Conservation (phyloP, 2,888 invertebrate species). For the Schizotus pectinicornis region DNA sequence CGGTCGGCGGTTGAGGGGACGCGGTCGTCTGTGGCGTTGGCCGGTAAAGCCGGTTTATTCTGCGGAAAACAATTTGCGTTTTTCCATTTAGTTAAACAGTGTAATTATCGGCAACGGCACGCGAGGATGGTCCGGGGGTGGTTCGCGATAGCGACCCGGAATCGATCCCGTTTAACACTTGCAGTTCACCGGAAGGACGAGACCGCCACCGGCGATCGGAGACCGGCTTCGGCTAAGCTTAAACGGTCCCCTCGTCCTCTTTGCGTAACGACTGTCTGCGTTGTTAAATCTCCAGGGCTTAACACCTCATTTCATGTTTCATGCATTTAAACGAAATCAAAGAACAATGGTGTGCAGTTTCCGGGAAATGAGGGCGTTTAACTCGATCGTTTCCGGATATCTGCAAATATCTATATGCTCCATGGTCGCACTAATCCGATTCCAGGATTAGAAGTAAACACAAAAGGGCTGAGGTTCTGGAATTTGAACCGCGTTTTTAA, state of each 20-base stretch:
- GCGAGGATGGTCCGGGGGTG: slow-evolving; percentile 34
- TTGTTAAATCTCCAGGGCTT: slow-evolving; percentile 32
- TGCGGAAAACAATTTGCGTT: slow-evolving; percentile 41
- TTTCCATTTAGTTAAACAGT: slow-evolving; percentile 43
- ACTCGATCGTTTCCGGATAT: slow-evolving; percentile 33
- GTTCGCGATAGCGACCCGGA: slow-evolving; percentile 19
- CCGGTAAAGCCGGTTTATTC: slow-evolving; percentile 35
- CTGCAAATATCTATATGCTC: slow-evolving; percentile 37
- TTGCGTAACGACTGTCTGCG: slow-evolving; percentile 38
- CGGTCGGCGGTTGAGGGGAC: slow-evolving; percentile 22
- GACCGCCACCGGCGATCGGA: slow-evolving; percentile 25
- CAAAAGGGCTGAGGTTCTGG: slow-evolving; percentile 36
- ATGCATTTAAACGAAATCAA: slow-evolving; percentile 40
- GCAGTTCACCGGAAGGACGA: slow-evolving; percentile 37
- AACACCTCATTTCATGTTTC: slow-evolving; percentile 40
- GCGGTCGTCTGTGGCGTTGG: slow-evolving; percentile 2
- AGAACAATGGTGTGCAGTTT: slow-evolving; percentile 35
- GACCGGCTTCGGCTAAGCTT: slow-evolving; percentile 26
- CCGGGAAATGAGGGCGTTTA: slow-evolving; percentile 33
- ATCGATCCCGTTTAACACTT: slow-evolving; percentile 35
- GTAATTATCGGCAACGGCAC: slow-evolving; percentile 40
- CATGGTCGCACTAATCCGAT: slow-evolving; percentile 39
- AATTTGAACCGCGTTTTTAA: slow-evolving; percentile 39
- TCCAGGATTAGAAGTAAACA: slow-evolving; percentile 42
- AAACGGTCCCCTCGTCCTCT: slow-evolving; percentile 23